A percentile compares a stretch with the other conserved stretches of the same genome.
phyloP scores from a whole-genome alignment of 2,797 vertebrate genomes.

The Carduelis carduelis region DNA sequence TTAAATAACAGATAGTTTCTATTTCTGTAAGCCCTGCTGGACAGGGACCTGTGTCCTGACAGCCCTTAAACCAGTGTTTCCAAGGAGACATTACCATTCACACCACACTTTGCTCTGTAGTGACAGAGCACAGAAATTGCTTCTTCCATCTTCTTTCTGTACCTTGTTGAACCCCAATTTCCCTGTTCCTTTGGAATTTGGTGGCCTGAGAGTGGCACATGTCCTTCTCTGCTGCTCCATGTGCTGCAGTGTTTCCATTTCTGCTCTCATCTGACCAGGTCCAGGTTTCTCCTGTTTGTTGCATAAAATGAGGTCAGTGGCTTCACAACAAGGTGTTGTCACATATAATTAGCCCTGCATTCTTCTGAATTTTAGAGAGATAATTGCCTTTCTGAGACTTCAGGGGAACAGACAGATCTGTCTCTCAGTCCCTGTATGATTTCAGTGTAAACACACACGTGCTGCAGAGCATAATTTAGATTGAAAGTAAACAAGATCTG shows the following conservation, averaged over 20 bases:
- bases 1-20: neutral
- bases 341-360: neutral
- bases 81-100: neutral
- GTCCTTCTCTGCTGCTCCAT: neutral
- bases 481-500: neutral
- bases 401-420: fast-evolving
- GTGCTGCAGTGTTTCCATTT: neutral
- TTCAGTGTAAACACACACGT: neutral
- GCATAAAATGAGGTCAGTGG: neutral
- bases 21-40: neutral
- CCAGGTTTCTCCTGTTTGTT: neutral
- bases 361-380: neutral
- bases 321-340: neutral
- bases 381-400: neutral
- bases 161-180: neutral
- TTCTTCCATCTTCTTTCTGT: neutral
- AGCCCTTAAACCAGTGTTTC: neutral
- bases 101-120: neutral
- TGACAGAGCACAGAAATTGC: neutral
- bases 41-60: neutral
- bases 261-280: neutral
- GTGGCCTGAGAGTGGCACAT: fast-evolving
- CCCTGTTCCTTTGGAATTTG: neutral
- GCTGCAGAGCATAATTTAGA: neutral
- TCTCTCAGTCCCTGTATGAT: neutral